Evolutionary conservation across 2,888 invertebrate genomes (phyloP), one percentile per base, ranked within the genome.

Genomic region (Yponomeuta sedellus): DNA sequence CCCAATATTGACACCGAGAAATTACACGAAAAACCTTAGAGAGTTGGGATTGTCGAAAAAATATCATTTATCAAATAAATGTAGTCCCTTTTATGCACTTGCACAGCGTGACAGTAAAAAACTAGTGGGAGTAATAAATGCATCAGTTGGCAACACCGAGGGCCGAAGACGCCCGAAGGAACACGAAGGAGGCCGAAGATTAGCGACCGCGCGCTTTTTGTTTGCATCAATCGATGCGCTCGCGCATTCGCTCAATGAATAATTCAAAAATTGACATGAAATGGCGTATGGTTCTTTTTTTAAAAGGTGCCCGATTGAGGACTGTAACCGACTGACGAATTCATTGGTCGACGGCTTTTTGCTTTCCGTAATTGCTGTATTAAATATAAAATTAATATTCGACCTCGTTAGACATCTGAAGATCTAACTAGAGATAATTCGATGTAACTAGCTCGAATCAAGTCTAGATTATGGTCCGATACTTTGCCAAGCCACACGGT

Each of bases 261-360:
- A 88, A 91, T 91, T 91, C 91, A 91, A 88, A 89, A 90, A 89
- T 89, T 90, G 91, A 90, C 91, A 91, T 91, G 90, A 91, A 91
- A 90, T 91, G 89, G 90, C 91, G 91, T 90, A 90, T 89, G 88
- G 88, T 87, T 87, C 87, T 88, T 90, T 91, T 89, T 89, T 88
- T 86, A 80, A 88, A 91, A 90, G 91, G 91, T 90, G 91, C 89
- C 87, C 91, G 90, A 91, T 91, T 91, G 91, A 90, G 89, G 86
- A 89, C 88, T 90, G 91, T 89, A 90, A 90, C 89, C 89, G 89
- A 82, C 89, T 90, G 91, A 91, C 91, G 90, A 91, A 89, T 90
- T 90, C 90, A 91, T 91, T 88, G 90, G 88, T 71, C 88, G 85
- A 89, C 89, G 86, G 89, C 80, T 90, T 90, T 89, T 91, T 90